Evolutionary conservation across 2,888 invertebrate genomes (phyloP).

Genomic region (Ferdinandea cuprea): DNA sequence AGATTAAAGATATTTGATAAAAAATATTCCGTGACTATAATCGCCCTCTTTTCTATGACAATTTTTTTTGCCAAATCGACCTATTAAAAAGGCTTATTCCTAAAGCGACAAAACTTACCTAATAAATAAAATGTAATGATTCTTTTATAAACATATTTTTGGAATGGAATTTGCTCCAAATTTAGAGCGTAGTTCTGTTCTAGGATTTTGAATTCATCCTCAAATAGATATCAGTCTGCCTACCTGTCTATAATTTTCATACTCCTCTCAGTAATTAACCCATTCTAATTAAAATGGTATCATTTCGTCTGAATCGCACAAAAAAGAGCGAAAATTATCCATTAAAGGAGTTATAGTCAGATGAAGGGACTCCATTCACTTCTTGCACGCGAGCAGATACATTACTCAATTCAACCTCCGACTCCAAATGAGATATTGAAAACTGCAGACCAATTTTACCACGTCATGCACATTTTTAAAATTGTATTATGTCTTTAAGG

Average conservation of each 20-base stretch:
- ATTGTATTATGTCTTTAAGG: too few relatives aligned
- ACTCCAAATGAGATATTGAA: not conserved
- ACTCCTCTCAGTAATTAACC: not conserved
- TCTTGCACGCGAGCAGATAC: not conserved
- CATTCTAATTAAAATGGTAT: constrained; percentile 4
- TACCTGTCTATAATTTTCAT: not conserved
- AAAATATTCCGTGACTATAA: too few relatives aligned
- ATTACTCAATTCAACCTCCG: not conserved
- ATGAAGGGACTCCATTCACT: not conserved
- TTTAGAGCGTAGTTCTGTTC: not conserved
- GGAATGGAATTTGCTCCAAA: too few relatives aligned
- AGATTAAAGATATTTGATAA: too few relatives aligned
- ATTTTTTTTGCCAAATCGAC: too few relatives aligned
- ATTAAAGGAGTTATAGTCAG: not conserved
- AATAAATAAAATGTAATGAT: too few relatives aligned
- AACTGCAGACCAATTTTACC: not conserved
- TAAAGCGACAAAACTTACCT: too few relatives aligned
- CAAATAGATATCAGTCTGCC: too few relatives aligned
- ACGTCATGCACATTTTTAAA: constrained; percentile 13
- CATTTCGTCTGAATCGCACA: not conserved
- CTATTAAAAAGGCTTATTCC: too few relatives aligned
- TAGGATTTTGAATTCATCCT: not conserved
- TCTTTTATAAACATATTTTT: too few relatives aligned
- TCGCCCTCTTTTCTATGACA: too few relatives aligned
- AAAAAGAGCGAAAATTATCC: not conserved